Percentiles rank a stretch among this genome's conserved stretches.
Conservation (phyloP, 2,797 vertebrate genomes). For the Hydrophis major region DNA sequence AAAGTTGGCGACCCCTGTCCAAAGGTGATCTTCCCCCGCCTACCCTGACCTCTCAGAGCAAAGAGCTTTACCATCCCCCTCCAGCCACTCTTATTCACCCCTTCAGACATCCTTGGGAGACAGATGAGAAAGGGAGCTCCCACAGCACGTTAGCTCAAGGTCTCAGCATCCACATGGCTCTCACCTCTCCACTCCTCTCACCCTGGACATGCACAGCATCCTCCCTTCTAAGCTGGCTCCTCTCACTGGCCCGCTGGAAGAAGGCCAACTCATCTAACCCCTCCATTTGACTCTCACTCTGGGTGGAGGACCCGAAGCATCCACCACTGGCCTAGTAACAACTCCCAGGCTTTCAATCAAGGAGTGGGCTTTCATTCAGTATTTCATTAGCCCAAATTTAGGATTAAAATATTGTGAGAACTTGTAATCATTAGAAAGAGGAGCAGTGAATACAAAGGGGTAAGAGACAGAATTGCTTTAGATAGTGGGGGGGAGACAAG, state of each 20-base stretch:
- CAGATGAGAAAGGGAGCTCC: background rate
- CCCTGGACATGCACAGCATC: background rate
- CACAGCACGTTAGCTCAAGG: background rate
- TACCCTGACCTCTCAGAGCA: background rate
- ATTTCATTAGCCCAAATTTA: background rate
- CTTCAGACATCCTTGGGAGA: background rate
- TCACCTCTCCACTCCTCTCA: background rate
- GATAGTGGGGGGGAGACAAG: background rate
- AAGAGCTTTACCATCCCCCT: background rate
- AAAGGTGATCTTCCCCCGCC: background rate
- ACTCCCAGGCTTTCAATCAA: background rate
- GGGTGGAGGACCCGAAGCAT: background rate
- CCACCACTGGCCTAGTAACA: background rate
- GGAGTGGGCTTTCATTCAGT: background rate
- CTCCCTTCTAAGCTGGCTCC: background rate
- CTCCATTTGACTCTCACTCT: background rate
- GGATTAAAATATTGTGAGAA: background rate
- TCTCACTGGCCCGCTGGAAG: background rate
- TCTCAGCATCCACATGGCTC: background rate
- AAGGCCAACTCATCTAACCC: background rate
- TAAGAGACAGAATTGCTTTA: background rate
- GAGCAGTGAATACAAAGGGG: background rate
- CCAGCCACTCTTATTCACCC: background rate
- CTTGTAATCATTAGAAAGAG: background rate
- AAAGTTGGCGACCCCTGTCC: too few species aligned